A percentile compares a stretch with the other conserved stretches of the same genome.
These are phyloP conservation scores for Phalacrocorax brasilianus DNA, from an alignment of 2,113 vertebrate species.

Conservation along the genomic window DNA sequence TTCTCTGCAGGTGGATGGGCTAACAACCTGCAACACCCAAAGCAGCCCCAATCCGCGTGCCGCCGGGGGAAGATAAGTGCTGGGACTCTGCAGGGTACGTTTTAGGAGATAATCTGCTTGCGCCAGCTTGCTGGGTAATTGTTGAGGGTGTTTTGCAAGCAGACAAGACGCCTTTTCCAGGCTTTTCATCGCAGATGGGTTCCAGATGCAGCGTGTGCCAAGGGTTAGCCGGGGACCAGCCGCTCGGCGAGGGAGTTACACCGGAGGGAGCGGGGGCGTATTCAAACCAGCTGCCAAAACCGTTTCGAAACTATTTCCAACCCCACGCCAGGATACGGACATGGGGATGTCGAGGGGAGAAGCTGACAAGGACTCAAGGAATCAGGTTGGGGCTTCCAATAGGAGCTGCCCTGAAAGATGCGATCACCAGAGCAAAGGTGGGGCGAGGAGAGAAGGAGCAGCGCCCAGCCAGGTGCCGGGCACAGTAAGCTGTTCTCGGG, in stretches of 20 bases:
- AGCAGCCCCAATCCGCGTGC: not conserved
- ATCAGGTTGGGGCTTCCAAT: not conserved
- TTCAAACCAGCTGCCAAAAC: not conserved
- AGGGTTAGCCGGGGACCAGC: not conserved
- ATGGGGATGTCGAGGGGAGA: not conserved
- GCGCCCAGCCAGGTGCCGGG: not conserved
- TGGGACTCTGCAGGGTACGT: accelerated
- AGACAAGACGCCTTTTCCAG: not conserved
- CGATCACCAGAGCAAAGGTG: not conserved
- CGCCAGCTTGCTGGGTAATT: not conserved
- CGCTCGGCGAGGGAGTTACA: not conserved
- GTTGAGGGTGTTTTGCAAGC: accelerated
- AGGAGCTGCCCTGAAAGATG: not conserved
- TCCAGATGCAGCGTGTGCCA: not conserved
- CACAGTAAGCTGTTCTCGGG: not conserved
- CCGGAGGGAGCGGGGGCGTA: not conserved
- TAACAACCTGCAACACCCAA: not conserved
- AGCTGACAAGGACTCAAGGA: not conserved
- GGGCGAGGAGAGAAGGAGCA: not conserved
- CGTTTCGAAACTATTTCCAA: accelerated
- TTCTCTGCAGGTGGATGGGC: accelerated
- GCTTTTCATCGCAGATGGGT: not conserved
- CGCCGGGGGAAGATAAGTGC: accelerated
- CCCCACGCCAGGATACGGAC: accelerated
- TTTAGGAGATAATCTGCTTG: not conserved